phyloP scores from a whole-genome alignment of 2,113 vertebrate genomes.

The Thalassoma bifasciatum region DNA sequence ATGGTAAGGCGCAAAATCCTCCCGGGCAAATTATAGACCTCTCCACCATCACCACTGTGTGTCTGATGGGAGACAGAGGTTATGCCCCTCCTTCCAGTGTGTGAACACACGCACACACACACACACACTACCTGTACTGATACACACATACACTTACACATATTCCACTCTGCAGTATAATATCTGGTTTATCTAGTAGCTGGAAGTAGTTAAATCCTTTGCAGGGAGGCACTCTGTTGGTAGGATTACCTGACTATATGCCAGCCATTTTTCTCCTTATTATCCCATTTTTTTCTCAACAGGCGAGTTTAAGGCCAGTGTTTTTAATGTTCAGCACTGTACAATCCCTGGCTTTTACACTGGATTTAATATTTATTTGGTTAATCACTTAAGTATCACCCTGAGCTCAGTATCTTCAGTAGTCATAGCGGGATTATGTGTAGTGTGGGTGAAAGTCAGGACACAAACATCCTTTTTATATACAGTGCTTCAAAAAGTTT shows the following conservation, averaged over 20 bases:
- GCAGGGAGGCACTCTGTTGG: slow-evolving; percentile 74
- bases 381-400: slow-evolving; percentile 70
- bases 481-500: slow-evolving; percentile 54
- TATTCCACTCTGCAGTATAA: slow-evolving; percentile 55
- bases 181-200: slow-evolving; percentile 70
- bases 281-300: slow-evolving; percentile 68
- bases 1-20: slow-evolving; percentile 83
- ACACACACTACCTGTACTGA: slow-evolving; percentile 28
- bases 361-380: slow-evolving; percentile 79
- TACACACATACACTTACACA: slow-evolving; percentile 47
- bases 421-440: slow-evolving; percentile 73
- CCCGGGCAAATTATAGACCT: slow-evolving; percentile 60
- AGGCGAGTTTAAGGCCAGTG: slow-evolving; percentile 70
- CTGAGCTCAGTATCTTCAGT: slow-evolving; percentile 68
- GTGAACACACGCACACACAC: slow-evolving; percentile 8
- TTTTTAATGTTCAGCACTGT: slow-evolving; percentile 73
- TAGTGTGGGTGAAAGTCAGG: slow-evolving; percentile 75
- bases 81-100: slow-evolving; percentile 34
- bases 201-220: slow-evolving; percentile 78
- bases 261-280: slow-evolving; percentile 68
- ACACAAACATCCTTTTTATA: slow-evolving; percentile 68
- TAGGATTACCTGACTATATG: slow-evolving; percentile 77
- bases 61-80: slow-evolving; percentile 48
- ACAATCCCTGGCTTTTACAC: slow-evolving; percentile 71
- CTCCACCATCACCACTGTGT: slow-evolving; percentile 47